Percentiles rank a stretch among this genome's conserved stretches.
Evolutionary conservation across 2,113 vertebrate genomes (phyloP).

Genomic region (Prionailurus viverrinus): DNA sequence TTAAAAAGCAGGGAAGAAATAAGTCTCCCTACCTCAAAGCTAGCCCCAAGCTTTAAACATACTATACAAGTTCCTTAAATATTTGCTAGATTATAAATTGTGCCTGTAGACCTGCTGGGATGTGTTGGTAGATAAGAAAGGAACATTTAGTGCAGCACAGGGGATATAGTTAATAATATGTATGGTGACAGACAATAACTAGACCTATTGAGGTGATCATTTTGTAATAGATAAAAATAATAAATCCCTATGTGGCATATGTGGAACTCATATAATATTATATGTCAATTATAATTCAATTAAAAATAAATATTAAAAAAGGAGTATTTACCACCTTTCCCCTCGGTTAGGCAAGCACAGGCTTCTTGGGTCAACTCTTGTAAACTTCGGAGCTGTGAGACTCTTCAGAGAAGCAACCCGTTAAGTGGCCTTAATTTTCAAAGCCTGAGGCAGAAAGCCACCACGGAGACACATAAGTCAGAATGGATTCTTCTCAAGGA

Average conservation of each 20-base stretch:
- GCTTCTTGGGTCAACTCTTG: not conserved
- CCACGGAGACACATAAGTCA: not conserved
- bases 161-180: not conserved
- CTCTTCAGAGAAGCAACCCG: constrained; percentile 11
- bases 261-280: not conserved
- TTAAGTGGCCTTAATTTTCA: not conserved
- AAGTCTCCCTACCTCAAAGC: not conserved
- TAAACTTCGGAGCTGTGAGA: not conserved
- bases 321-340: not conserved
- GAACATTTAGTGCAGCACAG: not conserved
- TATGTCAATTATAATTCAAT: not conserved
- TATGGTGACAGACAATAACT: not conserved
- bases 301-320: not conserved
- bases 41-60: not conserved
- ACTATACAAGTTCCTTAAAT: too few relatives aligned
- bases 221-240: not conserved
- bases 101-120: not conserved
- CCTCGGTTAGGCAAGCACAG: not conserved
- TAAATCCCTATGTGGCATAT: not conserved
- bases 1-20: not conserved
- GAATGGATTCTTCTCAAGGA: constrained; percentile 2
- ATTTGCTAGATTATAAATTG: not conserved
- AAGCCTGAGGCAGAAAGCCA: not conserved
- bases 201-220: not conserved
- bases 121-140: not conserved